A percentile compares a stretch with the other conserved stretches of the same genome.
phyloP scores from a whole-genome alignment of 1,140 invertebrate species.

The Halotydeus destructor region DNA sequence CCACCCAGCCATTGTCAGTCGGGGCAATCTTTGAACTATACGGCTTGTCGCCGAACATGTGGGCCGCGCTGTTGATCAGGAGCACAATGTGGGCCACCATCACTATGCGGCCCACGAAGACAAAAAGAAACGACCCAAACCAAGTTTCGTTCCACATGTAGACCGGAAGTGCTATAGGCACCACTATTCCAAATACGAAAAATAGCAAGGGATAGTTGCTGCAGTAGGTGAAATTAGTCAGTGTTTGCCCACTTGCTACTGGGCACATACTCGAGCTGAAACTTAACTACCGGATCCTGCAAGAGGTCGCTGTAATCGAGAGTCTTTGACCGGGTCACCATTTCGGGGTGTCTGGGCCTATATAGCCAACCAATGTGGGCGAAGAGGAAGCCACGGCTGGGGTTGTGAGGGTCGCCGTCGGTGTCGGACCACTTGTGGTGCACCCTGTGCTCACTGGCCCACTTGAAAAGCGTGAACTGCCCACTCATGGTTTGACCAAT shows the following conservation, averaged over 20 bases:
- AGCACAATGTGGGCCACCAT: neutral
- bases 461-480: slow-evolving; percentile 51
- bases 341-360: slow-evolving; percentile 12
- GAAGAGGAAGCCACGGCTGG: slow-evolving; percentile 20
- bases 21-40: slow-evolving; percentile 46
- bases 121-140: slow-evolving; percentile 45
- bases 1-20: slow-evolving; percentile 29
- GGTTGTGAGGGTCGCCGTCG: slow-evolving; percentile 15
- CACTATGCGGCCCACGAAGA: neutral
- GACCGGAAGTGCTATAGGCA: slow-evolving; percentile 60
- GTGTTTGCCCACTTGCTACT: too few species aligned
- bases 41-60: slow-evolving; percentile 68
- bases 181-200: slow-evolving; percentile 53
- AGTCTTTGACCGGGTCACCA: slow-evolving; percentile 6
- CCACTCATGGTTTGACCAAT: slow-evolving; percentile 14
- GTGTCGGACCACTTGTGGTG: slow-evolving; percentile 16
- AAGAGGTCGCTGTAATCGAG: slow-evolving; percentile 7
- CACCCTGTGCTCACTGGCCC: slow-evolving; percentile 12
- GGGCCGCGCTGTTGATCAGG: neutral
- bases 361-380: slow-evolving; percentile 15
- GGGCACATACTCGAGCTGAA: slow-evolving; percentile 42
- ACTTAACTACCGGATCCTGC: slow-evolving; percentile 10
- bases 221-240: too few species aligned
- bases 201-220: slow-evolving; percentile 26
- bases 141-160: slow-evolving; percentile 61